phyloP scores from a whole-genome alignment of 2,113 vertebrate genomes.

The Fregetta grallaria region DNA sequence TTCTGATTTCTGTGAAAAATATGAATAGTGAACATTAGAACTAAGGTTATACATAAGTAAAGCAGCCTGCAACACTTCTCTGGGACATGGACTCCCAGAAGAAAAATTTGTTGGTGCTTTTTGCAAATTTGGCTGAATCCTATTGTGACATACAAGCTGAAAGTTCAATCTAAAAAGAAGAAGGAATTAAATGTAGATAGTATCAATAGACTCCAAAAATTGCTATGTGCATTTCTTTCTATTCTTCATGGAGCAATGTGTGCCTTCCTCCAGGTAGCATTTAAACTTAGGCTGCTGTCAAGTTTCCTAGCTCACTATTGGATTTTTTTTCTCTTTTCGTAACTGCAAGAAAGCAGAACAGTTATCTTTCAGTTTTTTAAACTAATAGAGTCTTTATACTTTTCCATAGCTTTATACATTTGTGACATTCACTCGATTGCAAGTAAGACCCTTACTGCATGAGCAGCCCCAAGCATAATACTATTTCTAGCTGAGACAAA shows the following conservation, averaged over 20 bases:
- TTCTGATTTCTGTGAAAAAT: not conserved
- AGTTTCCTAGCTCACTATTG: not conserved
- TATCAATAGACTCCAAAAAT: not conserved
- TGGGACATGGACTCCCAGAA: not conserved
- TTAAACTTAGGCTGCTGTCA: not conserved
- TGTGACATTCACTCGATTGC: not conserved
- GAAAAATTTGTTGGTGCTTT: not conserved
- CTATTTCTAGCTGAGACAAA: not conserved
- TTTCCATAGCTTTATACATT: not conserved
- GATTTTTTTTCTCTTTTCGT: not conserved
- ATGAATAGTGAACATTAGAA: fast-evolving
- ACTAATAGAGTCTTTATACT: not conserved
- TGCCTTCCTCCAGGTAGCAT: not conserved
- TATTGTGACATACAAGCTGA: not conserved
- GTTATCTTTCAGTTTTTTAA: not conserved
- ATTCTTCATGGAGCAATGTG: not conserved
- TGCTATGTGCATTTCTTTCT: not conserved
- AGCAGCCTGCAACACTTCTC: not conserved
- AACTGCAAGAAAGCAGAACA: not conserved
- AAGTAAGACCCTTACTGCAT: not conserved
- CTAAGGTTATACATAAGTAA: not conserved
- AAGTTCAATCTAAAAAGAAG: not conserved
- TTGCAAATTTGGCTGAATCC: not conserved
- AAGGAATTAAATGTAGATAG: not conserved
- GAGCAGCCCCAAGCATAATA: not conserved